Base-by-base conservation (phyloP, 2,888 invertebrate species). In the Helobdella robusta region DNA sequence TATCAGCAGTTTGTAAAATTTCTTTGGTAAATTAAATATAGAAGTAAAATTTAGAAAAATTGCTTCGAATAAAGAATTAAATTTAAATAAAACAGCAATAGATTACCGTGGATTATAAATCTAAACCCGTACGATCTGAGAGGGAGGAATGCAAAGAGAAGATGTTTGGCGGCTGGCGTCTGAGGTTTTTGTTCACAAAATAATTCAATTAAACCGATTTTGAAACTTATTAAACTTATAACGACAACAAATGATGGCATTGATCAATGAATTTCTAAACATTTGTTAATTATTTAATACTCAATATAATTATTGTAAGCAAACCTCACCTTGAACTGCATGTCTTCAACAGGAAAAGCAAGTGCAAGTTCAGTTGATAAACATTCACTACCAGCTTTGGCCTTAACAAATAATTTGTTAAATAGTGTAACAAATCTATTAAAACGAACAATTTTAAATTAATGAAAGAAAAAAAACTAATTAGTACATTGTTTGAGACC, bases 141-240 rank as follows among this genome's bases (percentile, higher is more conserved):
- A 8, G 79, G 79, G 56, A 79, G 72, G 70, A 76, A 79, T 44
- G 79, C 79, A 74, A 78, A 79, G 56, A 79, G 76, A 30, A 75
- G 75, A 66, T 78, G 77, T 63, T 76, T 76, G 1, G 71, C 72
- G 20, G 75, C 75, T 34, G 73, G 61, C n/a, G n/a, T n/a, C n/a
- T n/a, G n/a, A n/a, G n/a, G n/a, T n/a, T n/a, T 5, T 70, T 64
- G 74, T 76, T 60, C 4, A 69, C 68, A 52, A 6, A 23, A 25
- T 8, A 18, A 8, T 18, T 11, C 15, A 5, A 30, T 46, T 23
- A 11, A 8, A 52, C 15, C 32, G 28, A 25, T 52, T 52, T 4
- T 23, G 23, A 15, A 52, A 52, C 52, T 2, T 15, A 11, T 40
- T 11, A 40, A 11, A 40, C 44, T n/a, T 15, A 40, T 40, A 40